A percentile compares a stretch with the other conserved stretches of the same genome.
Evolutionary conservation across 2,113 vertebrate genomes (phyloP).

Genomic region (Callionymus lyra): DNA sequence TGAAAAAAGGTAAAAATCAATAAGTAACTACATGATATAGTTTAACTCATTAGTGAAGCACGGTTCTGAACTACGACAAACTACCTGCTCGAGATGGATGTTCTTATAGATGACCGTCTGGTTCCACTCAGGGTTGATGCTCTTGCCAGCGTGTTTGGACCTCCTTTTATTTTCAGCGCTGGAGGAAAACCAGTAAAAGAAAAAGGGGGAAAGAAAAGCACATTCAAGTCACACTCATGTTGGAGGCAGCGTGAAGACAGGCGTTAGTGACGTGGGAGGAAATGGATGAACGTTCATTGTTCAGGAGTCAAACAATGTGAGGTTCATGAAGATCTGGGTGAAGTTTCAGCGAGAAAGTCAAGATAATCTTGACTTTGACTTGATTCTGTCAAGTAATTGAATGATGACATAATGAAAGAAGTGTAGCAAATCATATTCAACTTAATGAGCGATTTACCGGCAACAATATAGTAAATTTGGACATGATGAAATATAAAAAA

Average conservation of each 20-base stretch:
- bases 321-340: slow-evolving; percentile 34
- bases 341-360: no score
- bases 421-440: no score
- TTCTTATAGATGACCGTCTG: slow-evolving; percentile 99
- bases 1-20: no score
- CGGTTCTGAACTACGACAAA: no score
- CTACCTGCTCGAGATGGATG: slow-evolving; percentile 91
- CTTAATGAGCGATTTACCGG: no score
- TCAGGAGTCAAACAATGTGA: slow-evolving; percentile 21
- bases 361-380: no score
- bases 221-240: slow-evolving; percentile 16
- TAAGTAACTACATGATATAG: no score
- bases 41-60: no score
- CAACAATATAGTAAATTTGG: no score
- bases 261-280: slow-evolving; percentile 32
- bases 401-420: no score
- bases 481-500: no score
- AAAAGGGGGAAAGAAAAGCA: slow-evolving; percentile 1
- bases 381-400: no score
- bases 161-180: slow-evolving; percentile 94
- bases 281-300: slow-evolving; percentile 40
- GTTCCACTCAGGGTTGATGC: slow-evolving; percentile 96
- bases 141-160: slow-evolving; percentile 89
- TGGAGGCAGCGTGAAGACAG: slow-evolving; percentile 18
- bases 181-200: slow-evolving; percentile 12